A percentile compares a stretch with the other conserved stretches of the same genome.
Conservation (phyloP, 2,113 vertebrate species). For the rat (Rattus norvegicus) region DNA sequence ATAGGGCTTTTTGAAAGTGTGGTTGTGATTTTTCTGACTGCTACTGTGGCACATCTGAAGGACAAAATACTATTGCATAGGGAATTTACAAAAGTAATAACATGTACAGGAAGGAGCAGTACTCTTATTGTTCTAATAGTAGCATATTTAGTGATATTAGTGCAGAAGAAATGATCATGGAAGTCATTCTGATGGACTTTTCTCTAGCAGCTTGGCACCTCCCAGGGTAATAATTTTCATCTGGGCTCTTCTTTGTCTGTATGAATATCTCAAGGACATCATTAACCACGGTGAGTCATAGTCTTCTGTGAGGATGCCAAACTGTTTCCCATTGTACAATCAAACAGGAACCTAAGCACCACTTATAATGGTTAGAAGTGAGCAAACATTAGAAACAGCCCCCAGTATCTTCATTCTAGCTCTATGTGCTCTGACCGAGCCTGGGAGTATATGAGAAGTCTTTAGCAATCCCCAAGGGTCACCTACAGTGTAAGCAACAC, state of each 20-base stretch:
- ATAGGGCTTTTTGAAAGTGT: constrained; percentile 27
- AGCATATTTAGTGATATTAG: constrained; percentile 80
- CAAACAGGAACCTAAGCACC: not conserved
- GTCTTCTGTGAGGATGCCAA: constrained; percentile 5
- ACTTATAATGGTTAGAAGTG: not conserved
- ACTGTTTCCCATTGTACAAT: not conserved
- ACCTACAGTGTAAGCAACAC: constrained; percentile 18
- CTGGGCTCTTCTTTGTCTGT: constrained; percentile 11
- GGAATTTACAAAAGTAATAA: constrained; percentile 58
- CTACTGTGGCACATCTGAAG: constrained; percentile 40
- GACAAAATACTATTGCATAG: constrained; percentile 61
- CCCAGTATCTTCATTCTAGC: not conserved
- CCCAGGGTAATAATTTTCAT: constrained; percentile 8
- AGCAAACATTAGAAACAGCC: not conserved
- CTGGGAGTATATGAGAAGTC: not conserved
- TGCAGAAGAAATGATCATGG: constrained; percentile 76
- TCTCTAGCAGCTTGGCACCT: constrained; percentile 65
- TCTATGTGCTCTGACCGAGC: accelerated
- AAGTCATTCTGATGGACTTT: constrained; percentile 70
- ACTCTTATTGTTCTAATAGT: constrained; percentile 72
- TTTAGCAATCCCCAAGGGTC: not conserved
- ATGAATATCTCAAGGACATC: not conserved
- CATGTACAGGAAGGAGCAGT: constrained; percentile 66
- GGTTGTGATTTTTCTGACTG: constrained; percentile 50
- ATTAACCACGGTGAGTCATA: constrained; percentile 3